Conservation (phyloP, 2,888 invertebrate species). For the Epirrhoe alternata region DNA sequence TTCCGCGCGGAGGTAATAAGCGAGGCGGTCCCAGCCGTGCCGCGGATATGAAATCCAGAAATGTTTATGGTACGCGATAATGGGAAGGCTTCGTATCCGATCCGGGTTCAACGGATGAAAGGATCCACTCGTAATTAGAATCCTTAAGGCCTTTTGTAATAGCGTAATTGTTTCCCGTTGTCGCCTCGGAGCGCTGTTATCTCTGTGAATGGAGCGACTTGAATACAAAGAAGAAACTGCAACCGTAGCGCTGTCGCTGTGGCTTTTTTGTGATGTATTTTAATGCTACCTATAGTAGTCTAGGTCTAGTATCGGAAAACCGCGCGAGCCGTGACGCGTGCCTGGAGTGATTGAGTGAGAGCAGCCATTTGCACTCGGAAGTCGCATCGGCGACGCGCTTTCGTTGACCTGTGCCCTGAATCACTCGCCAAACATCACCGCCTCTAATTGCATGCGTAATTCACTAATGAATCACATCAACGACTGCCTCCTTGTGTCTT, state of each 20-base stretch:
- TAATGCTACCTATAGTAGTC: slow-evolving; percentile 51
- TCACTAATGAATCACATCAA: slow-evolving; percentile 65
- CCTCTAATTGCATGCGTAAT: slow-evolving; percentile 75
- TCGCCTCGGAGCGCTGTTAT: slow-evolving; percentile 72
- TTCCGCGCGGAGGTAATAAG: slow-evolving; percentile 82
- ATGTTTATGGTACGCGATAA: slow-evolving; percentile 81
- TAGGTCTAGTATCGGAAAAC: slow-evolving; percentile 51
- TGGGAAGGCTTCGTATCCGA: slow-evolving; percentile 76
- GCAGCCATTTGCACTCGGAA: slow-evolving; percentile 66
- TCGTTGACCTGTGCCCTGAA: slow-evolving; percentile 68
- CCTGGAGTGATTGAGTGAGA: slow-evolving; percentile 70
- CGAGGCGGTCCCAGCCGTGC: slow-evolving; percentile 74
- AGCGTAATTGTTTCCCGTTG: slow-evolving; percentile 79
- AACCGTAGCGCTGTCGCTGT: slow-evolving; percentile 55
- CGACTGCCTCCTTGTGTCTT: slow-evolving; percentile 35
- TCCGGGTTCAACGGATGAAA: slow-evolving; percentile 75
- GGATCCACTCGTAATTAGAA: slow-evolving; percentile 77
- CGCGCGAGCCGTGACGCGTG: slow-evolving; percentile 38
- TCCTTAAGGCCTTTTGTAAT: slow-evolving; percentile 78
- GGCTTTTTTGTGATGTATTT: slow-evolving; percentile 56
- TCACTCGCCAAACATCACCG: slow-evolving; percentile 73
- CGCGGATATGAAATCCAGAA: slow-evolving; percentile 83
- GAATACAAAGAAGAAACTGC: slow-evolving; percentile 72
- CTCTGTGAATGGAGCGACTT: slow-evolving; percentile 72
- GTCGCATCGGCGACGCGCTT: slow-evolving; percentile 58